A percentile compares a stretch with the other conserved stretches of the same genome.
phyloP scores from a whole-genome alignment of 2,797 vertebrate genomes.

The Macropus fuliginosus region DNA sequence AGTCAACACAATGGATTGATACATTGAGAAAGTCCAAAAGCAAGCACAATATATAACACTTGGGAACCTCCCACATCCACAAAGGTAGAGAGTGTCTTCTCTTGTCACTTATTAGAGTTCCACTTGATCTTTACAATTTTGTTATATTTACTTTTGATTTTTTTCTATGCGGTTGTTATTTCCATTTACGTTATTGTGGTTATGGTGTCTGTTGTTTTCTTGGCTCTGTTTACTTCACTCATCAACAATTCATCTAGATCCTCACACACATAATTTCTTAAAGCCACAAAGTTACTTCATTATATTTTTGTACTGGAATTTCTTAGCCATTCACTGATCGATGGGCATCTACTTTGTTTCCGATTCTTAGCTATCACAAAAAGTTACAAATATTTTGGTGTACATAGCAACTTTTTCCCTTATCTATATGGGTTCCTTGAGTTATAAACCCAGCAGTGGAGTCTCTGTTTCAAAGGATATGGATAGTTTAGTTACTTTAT shows the following conservation, averaged over 20 bases:
- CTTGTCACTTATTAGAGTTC: not conserved
- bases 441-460: not conserved
- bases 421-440: not conserved
- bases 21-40: not conserved
- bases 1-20: not conserved
- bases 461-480: not conserved
- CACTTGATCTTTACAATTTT: not conserved
- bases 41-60: not conserved
- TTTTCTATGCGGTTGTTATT: not conserved
- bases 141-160: not conserved
- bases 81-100: too few species aligned
- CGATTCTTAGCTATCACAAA: not conserved
- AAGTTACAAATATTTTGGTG: not conserved
- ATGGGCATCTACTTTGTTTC: not conserved
- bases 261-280: not conserved
- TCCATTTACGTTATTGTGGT: not conserved
- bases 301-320: not conserved
- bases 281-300: not conserved
- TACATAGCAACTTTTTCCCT: too few species aligned
- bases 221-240: not conserved
- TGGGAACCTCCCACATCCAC: too few species aligned
- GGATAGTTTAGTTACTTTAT: not conserved
- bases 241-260: not conserved
- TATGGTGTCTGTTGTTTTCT: not conserved
- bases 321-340: not conserved